A percentile compares a stretch with the other conserved stretches of the same genome.
Evolutionary conservation across 1,140 invertebrate species (phyloP).

Genomic region (Lerema accius): DNA sequence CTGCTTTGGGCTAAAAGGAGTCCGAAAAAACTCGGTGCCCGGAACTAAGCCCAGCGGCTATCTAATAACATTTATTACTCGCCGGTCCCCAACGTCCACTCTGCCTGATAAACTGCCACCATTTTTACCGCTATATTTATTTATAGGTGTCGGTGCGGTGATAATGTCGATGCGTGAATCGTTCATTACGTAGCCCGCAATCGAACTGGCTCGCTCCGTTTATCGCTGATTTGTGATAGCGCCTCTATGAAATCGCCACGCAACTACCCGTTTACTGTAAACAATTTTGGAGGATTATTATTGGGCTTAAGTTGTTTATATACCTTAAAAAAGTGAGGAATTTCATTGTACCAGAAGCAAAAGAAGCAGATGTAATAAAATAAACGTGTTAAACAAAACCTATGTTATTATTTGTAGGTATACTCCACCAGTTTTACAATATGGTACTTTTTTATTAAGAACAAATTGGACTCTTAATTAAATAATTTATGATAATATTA

Average conservation of each 20-base stretch:
- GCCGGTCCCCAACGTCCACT: conserved; percentile 75
- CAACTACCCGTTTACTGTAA: conserved; percentile 5
- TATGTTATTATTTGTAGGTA: too few species aligned
- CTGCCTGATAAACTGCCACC: conserved; percentile 79
- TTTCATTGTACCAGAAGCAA: too few species aligned
- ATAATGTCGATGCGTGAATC: conserved; percentile 68
- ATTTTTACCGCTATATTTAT: conserved; percentile 81
- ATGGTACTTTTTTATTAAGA: too few species aligned
- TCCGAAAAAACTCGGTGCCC: conserved; percentile 64
- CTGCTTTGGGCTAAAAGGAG: conserved; percentile 58
- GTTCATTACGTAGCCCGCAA: conserved; percentile 55
- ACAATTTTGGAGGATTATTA: too few species aligned
- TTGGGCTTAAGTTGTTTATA: too few species aligned
- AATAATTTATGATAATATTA: too few species aligned
- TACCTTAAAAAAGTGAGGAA: too few species aligned
- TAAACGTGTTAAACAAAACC: too few species aligned
- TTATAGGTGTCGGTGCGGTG: conserved; percentile 69
- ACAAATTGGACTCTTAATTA: too few species aligned
- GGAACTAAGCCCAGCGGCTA: conserved; percentile 79
- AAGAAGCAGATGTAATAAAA: too few species aligned
- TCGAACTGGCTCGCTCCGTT: conserved; percentile 40
- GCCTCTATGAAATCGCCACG: conserved; percentile 34
- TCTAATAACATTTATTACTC: conserved; percentile 82
- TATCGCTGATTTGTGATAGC: conserved; percentile 42
- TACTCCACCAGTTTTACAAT: too few species aligned